Percentiles rank a stretch among this genome's conserved stretches.
These are phyloP conservation scores for Argyra leucocephala DNA, from an alignment of 2,888 invertebrate genomes.

Conservation along the genomic window DNA sequence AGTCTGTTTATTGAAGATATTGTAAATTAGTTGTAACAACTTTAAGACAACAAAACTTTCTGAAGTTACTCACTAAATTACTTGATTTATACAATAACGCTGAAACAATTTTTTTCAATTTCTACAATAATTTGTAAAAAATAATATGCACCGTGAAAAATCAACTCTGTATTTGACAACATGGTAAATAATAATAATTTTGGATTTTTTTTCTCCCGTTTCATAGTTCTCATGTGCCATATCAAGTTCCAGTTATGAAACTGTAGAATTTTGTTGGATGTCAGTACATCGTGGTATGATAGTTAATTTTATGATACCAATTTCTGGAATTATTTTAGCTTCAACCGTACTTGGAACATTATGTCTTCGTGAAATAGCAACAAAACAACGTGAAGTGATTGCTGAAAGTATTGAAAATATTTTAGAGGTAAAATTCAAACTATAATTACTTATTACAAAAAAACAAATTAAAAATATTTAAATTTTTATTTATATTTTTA, in stretches of 20 bases:
- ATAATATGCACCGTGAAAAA: too few relatives aligned
- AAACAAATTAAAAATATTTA: too few relatives aligned
- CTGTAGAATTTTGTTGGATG: constrained; percentile 65
- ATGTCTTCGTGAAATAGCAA: constrained; percentile 43
- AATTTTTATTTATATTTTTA: neutral
- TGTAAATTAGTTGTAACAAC: too few relatives aligned
- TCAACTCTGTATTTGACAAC: too few relatives aligned
- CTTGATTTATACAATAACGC: too few relatives aligned
- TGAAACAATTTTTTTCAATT: too few relatives aligned
- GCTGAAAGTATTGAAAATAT: constrained; percentile 26
- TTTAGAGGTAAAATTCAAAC: constrained; percentile 17
- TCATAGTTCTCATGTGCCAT: constrained; percentile 57
- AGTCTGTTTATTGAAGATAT: too few relatives aligned
- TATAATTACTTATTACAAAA: neutral
- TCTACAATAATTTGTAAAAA: too few relatives aligned
- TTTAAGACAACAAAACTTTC: too few relatives aligned
- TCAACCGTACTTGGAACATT: constrained; percentile 53
- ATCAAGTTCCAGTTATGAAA: constrained; percentile 63
- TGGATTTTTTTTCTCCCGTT: too few relatives aligned
- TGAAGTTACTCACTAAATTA: too few relatives aligned
- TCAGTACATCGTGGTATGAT: constrained; percentile 68
- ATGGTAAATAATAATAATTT: too few relatives aligned
- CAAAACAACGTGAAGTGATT: constrained; percentile 28
- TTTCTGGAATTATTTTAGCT: constrained; percentile 49
- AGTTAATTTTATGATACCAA: constrained; percentile 64